Conservation (phyloP, 2,888 invertebrate genomes). For the Stenoptilia bipunctidactyla region DNA sequence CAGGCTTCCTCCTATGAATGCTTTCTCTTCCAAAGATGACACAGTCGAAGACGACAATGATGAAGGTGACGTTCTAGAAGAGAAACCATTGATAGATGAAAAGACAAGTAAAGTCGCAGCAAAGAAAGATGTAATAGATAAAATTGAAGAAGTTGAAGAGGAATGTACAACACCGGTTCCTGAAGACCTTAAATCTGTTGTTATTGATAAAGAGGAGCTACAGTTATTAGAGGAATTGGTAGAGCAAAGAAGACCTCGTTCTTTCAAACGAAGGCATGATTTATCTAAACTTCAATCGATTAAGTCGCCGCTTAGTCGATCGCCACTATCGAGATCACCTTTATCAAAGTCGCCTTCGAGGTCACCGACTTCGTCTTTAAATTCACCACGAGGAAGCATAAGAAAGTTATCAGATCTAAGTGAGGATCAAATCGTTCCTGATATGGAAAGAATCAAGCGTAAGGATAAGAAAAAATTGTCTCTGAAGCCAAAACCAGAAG, state of each 20-base stretch:
- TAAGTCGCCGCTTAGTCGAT: slow-evolving; percentile 53
- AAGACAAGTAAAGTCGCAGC: slow-evolving; percentile 26
- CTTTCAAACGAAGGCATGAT: slow-evolving; percentile 61
- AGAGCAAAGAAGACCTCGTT: slow-evolving; percentile 59
- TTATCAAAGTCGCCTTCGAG: slow-evolving; percentile 63
- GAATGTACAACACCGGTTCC: slow-evolving; percentile 45
- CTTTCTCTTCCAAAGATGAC: slow-evolving; percentile 91
- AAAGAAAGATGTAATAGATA: slow-evolving; percentile 48
- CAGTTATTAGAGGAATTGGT: slow-evolving; percentile 67
- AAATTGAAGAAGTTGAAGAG: slow-evolving; percentile 68
- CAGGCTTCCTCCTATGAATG: slow-evolving; percentile 84
- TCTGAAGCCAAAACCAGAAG: slow-evolving; percentile 54
- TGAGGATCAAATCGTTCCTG: slow-evolving; percentile 64
- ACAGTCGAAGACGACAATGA: slow-evolving; percentile 84
- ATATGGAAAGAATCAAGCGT: slow-evolving; percentile 60
- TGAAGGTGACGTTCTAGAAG: slow-evolving; percentile 73
- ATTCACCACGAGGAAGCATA: slow-evolving; percentile 63
- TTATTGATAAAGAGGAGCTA: slow-evolving; percentile 72
- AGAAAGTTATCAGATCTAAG: slow-evolving; percentile 63
- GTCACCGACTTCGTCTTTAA: slow-evolving; percentile 64
- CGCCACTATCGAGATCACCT: slow-evolving; percentile 59
- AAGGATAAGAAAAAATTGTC: slow-evolving; percentile 62
- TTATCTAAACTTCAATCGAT: slow-evolving; percentile 47
- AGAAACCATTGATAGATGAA: slow-evolving; percentile 65
- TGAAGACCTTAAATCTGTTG: slow-evolving; percentile 49